Evolutionary conservation across 1,140 invertebrate species (phyloP).

Genomic region (Drosophila lacteicornis): DNA sequence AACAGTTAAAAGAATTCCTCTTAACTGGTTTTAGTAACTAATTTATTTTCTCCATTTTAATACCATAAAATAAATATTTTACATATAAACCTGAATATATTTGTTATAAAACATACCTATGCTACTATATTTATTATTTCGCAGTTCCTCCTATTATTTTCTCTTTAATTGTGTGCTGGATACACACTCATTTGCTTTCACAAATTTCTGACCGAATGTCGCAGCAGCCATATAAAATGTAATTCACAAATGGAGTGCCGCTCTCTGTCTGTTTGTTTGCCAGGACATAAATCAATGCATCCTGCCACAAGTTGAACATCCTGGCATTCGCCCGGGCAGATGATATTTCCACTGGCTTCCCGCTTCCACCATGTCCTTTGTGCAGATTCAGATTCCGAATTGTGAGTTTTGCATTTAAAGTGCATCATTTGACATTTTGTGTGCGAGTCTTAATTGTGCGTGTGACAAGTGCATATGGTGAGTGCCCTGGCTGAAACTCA

Average conservation of each 20-base stretch:
- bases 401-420: constrained; percentile 53
- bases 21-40: background rate
- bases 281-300: constrained; percentile 62
- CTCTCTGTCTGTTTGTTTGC: constrained; percentile 1
- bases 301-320: constrained; percentile 45
- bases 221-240: constrained; percentile 44
- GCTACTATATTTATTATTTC: background rate
- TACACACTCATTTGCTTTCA: background rate
- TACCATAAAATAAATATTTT: background rate
- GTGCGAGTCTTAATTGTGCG: constrained; percentile 9
- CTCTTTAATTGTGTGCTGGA: background rate
- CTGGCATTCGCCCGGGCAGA: constrained; percentile 8
- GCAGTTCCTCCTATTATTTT: background rate
- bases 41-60: background rate
- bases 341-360: constrained; percentile 1
- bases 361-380: constrained; percentile 6
- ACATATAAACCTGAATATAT: background rate
- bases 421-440: constrained; percentile 26
- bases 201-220: constrained; percentile 23
- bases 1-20: background rate
- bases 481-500: constrained; percentile 13
- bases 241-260: constrained; percentile 43
- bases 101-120: background rate
- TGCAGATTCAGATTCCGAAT: constrained; percentile 9
- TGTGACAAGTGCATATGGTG: constrained; percentile 28